Percentiles rank a stretch among this genome's conserved stretches.
Evolutionary conservation across 2,113 vertebrate genomes (phyloP).

Genomic region (Bufo gargarizans): DNA sequence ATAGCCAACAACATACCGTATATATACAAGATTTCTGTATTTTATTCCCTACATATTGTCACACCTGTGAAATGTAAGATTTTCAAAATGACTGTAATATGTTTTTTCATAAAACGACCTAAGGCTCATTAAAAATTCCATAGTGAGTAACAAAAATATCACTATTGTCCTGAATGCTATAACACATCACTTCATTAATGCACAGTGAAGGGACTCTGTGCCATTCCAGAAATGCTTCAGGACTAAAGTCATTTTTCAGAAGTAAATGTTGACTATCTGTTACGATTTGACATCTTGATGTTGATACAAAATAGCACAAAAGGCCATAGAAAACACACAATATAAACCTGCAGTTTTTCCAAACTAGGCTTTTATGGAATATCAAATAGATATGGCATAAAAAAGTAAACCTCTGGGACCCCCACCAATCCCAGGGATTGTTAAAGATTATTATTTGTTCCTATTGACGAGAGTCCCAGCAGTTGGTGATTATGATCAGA

Average conservation of each 20-base stretch:
- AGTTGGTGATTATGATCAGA: too few species aligned
- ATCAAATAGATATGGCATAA: neutral
- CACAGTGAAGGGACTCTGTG: neutral
- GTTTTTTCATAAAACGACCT: neutral
- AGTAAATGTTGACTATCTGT: neutral
- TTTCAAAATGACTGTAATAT: constrained; percentile 3
- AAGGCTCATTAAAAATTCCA: neutral
- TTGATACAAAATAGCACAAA: constrained; percentile 35
- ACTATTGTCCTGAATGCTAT: neutral
- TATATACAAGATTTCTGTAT: too few species aligned
- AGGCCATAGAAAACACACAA: constrained; percentile 20
- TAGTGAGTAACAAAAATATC: neutral
- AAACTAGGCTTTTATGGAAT: neutral
- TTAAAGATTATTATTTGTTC: too few species aligned
- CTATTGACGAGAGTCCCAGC: too few species aligned
- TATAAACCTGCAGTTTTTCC: neutral
- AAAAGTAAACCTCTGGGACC: neutral
- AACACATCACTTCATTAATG: neutral
- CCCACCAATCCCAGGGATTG: too few species aligned
- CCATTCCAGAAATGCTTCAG: constrained; percentile 14
- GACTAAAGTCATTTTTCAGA: constrained; percentile 24
- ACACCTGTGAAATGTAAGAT: constrained; percentile 7
- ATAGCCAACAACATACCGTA: too few species aligned
- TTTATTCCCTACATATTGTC: neutral
- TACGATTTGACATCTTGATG: constrained; percentile 23